Percentiles rank a stretch among this genome's conserved stretches.
Conservation (phyloP, 2,797 vertebrate genomes). For the Masticophis lateralis region DNA sequence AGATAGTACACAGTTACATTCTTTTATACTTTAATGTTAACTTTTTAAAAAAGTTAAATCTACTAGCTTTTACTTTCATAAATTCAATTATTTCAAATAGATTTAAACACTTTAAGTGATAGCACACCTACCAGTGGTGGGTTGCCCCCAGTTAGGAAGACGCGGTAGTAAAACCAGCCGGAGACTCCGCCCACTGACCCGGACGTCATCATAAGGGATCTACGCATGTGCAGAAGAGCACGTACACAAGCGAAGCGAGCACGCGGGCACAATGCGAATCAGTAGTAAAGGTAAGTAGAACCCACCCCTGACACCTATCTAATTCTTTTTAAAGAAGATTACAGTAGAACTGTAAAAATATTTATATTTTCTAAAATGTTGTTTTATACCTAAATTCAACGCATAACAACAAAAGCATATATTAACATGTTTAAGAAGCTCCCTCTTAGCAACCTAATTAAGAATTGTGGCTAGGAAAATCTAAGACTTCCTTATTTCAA, state of each 20-base stretch:
- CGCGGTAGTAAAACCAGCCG: too few species aligned
- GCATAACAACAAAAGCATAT: background rate
- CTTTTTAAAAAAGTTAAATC: background rate
- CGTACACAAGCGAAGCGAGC: too few species aligned
- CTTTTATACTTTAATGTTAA: background rate
- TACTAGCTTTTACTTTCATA: background rate
- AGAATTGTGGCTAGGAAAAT: background rate
- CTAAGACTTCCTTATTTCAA: background rate
- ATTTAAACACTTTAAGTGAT: background rate
- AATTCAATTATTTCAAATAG: background rate
- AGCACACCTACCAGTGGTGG: background rate
- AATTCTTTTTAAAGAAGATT: background rate
- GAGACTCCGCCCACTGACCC: too few species aligned
- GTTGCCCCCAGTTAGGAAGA: too few species aligned
- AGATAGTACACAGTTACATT: constrained; percentile 40
- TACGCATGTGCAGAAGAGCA: too few species aligned
- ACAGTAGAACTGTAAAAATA: background rate
- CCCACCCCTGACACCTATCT: background rate
- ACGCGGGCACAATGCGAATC: too few species aligned
- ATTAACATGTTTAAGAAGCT: background rate
- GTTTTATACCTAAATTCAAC: background rate
- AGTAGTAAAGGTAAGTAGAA: too few species aligned
- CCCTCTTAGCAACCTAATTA: background rate
- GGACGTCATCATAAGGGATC: too few species aligned
- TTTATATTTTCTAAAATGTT: background rate